Evolutionary conservation across 2,797 vertebrate species (phyloP).

Genomic region (Crocidura indochinensis): DNA sequence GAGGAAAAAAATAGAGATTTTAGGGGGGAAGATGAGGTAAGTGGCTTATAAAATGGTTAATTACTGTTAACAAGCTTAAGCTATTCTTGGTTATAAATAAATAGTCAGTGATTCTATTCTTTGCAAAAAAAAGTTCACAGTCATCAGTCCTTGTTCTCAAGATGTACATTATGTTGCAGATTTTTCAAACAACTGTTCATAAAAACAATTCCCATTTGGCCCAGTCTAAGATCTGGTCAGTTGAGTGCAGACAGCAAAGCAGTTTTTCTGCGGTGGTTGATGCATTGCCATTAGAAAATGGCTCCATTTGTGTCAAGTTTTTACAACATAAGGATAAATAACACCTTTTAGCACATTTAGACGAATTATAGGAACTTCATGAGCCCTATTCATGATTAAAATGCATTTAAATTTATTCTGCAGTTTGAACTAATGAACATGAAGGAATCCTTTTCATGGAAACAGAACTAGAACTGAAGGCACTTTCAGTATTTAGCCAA

Average conservation of each 20-base stretch:
- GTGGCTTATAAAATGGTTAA: too few species aligned
- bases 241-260: neutral
- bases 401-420: constrained; percentile 78
- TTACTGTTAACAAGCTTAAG: too few species aligned
- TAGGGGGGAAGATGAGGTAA: neutral
- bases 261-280: neutral
- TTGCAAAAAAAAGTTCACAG: neutral
- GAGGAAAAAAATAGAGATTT: neutral
- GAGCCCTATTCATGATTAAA: constrained; percentile 79
- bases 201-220: neutral
- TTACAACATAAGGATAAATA: constrained; percentile 37
- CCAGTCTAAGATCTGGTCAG: neutral
- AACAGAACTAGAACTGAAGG: constrained; percentile 66
- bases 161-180: neutral
- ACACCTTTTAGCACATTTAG: constrained; percentile 40
- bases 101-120: neutral
- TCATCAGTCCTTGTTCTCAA: neutral
- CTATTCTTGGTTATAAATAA: too few species aligned
- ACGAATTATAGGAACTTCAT: constrained; percentile 75
- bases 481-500: constrained; percentile 64
- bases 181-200: neutral
- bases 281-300: neutral
- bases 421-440: constrained; percentile 64
- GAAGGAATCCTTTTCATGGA: constrained; percentile 50
- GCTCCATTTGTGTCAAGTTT: neutral